Percentiles rank a stretch among this genome's conserved stretches.
phyloP scores from a whole-genome alignment of 2,888 invertebrate species.

The Macaria notata region DNA sequence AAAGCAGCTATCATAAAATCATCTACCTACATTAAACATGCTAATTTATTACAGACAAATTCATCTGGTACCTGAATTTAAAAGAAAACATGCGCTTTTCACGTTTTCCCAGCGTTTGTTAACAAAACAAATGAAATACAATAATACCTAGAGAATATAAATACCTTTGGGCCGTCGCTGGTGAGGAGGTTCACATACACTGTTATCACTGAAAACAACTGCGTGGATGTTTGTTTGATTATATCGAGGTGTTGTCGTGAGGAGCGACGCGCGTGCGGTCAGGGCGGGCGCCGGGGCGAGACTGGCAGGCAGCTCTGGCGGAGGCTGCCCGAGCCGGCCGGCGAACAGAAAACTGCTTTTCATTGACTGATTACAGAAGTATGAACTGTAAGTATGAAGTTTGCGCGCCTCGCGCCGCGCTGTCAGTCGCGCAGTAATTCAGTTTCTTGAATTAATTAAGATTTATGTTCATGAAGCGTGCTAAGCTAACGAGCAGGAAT shows the following conservation, averaged over 20 bases:
- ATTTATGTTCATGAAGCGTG: too few relatives aligned
- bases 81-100: too few relatives aligned
- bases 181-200: constrained; percentile 25
- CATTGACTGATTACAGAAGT: constrained; percentile 1
- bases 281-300: constrained; percentile 19
- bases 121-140: constrained; percentile 4
- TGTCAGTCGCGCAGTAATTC: too few relatives aligned
- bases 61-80: too few relatives aligned
- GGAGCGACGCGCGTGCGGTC: constrained; percentile 22
- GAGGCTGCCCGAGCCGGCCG: constrained; percentile 9
- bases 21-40: too few relatives aligned
- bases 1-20: too few relatives aligned
- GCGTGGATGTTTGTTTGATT: constrained; percentile 13
- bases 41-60: too few relatives aligned
- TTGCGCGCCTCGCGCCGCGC: too few relatives aligned
- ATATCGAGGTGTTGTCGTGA: constrained; percentile 19
- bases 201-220: constrained; percentile 28
- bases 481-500: too few relatives aligned
- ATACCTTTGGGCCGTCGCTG: constrained; percentile 27
- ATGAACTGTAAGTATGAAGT: too few relatives aligned
- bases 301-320: constrained; percentile 13
- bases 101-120: too few relatives aligned
- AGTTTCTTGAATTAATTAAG: too few relatives aligned
- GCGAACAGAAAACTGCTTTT: constrained; percentile 15
- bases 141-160: constrained; percentile 4